Percentiles rank a stretch among this genome's conserved stretches.
Conservation (phyloP, 2,888 invertebrate genomes). For the Prenolepis imparis region DNA sequence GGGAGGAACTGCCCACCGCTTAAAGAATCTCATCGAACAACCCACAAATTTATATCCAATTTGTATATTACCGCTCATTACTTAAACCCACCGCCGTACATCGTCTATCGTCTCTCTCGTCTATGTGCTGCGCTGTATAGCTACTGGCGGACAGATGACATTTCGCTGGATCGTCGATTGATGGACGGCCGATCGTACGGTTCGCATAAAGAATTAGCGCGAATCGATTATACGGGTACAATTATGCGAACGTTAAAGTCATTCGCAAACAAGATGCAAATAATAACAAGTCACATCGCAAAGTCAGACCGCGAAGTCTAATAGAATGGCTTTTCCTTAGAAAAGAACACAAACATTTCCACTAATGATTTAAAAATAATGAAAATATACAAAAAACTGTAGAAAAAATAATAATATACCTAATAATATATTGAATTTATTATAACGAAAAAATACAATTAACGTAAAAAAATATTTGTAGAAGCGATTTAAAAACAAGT, state of each 20-base stretch:
- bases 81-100: constrained; percentile 72
- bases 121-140: constrained; percentile 28
- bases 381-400: not conserved
- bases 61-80: constrained; percentile 80
- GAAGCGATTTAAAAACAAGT: too few relatives aligned
- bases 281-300: not conserved
- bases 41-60: constrained; percentile 81
- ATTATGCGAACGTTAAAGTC: not conserved
- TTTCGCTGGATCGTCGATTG: constrained; percentile 58
- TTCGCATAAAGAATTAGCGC: constrained; percentile 14
- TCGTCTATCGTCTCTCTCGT: constrained; percentile 68
- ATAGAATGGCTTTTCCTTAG: not conserved
- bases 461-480: too few relatives aligned
- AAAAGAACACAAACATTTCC: not conserved
- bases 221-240: constrained; percentile 12
- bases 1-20: constrained; percentile 74
- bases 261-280: not conserved
- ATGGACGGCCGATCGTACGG: not conserved
- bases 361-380: not conserved
- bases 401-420: too few relatives aligned
- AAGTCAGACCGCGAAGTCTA: not conserved
- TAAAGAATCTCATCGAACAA: constrained; percentile 80
- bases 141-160: constrained; percentile 32
- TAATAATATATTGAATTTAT: too few relatives aligned
- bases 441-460: too few relatives aligned